phyloP scores from a whole-genome alignment of 2,113 vertebrate genomes.

The Hippolais icterina region DNA sequence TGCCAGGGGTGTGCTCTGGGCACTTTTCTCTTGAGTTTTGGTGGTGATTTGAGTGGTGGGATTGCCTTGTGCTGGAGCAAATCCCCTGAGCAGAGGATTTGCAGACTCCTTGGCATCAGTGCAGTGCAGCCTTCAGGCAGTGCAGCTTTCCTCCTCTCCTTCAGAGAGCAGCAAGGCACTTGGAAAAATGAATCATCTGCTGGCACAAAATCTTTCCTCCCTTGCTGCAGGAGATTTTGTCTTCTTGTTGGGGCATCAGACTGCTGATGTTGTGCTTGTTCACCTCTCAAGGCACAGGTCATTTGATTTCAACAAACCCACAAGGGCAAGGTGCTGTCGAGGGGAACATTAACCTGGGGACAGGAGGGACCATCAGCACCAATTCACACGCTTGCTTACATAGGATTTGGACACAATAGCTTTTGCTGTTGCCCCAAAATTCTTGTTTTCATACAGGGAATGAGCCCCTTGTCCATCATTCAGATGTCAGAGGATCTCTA shows the following conservation, averaged over 20 bases:
- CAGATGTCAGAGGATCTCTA: not conserved
- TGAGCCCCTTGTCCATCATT: not conserved
- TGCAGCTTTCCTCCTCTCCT: not conserved
- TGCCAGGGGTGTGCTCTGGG: not conserved
- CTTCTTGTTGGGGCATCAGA: not conserved
- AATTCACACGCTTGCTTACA: accelerated
- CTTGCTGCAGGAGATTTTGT: not conserved
- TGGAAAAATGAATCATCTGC: not conserved
- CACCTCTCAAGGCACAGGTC: not conserved
- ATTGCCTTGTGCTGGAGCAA: not conserved
- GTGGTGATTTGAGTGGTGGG: not conserved
- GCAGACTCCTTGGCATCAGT: not conserved
- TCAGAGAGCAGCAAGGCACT: not conserved
- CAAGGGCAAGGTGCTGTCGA: not conserved
- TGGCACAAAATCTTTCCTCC: not conserved
- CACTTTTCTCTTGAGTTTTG: not conserved
- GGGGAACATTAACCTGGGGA: not conserved
- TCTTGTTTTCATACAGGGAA: not conserved
- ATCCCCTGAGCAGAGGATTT: not conserved
- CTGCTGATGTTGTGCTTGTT: not conserved
- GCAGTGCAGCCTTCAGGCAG: not conserved
- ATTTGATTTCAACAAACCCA: not conserved
- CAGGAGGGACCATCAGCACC: not conserved
- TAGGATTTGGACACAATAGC: not conserved
- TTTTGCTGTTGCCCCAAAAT: not conserved